Evolutionary conservation across 2,888 invertebrate species (phyloP).

Genomic region (Ichneumoninae sp.): DNA sequence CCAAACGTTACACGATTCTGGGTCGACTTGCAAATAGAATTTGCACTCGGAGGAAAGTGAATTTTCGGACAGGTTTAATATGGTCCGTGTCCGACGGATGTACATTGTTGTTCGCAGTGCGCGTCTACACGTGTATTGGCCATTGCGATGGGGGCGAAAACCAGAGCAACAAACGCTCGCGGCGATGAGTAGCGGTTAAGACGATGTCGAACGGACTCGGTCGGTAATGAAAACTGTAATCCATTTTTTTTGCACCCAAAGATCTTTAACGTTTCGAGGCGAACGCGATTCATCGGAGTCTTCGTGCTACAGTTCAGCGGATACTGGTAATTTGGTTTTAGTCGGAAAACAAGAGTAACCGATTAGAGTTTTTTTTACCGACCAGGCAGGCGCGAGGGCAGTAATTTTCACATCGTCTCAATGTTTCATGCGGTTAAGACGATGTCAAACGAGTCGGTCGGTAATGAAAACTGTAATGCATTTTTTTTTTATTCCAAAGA

Average conservation of each 20-base stretch:
- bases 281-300: neutral
- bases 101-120: neutral
- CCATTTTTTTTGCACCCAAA: neutral
- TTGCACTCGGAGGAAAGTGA: constrained; percentile 36
- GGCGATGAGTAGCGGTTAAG: constrained; percentile 1
- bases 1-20: constrained; percentile 14
- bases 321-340: no score
- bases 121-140: neutral
- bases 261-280: constrained; percentile 3
- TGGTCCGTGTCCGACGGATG: neutral
- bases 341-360: no score
- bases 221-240: neutral
- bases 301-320: no score
- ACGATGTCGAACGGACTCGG: no score
- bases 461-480: no score
- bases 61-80: constrained; percentile 51
- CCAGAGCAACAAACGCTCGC: constrained; percentile 7
- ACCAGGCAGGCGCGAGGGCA: no score
- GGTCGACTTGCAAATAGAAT: constrained; percentile 36
- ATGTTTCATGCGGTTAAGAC: no score
- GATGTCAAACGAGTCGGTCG: no score
- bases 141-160: neutral
- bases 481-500: no score
- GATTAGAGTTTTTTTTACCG: no score
- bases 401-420: no score